Base-by-base conservation (phyloP, 2,113 vertebrate genomes). In the Callocephalon fimbriatum region DNA sequence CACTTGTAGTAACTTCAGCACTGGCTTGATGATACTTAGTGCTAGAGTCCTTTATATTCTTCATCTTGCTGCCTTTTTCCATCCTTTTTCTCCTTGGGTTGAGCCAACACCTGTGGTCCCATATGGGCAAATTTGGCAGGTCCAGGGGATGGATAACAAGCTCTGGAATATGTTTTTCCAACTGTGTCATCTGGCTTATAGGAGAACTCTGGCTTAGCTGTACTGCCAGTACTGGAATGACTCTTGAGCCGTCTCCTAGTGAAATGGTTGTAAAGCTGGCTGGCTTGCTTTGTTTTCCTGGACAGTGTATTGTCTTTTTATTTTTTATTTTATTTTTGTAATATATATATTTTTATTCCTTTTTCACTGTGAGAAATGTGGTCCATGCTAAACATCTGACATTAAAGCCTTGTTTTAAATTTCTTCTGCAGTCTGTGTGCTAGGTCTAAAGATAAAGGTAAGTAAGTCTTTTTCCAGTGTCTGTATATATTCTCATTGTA, bases 171-270 rank as follows among this genome's bases (percentile, higher is more conserved):
- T 73, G 74, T 93, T 95, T 97, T 95, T 95, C 95, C 91, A 95
- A 96, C 86, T 95, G 94, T 96, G 94, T 96, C 95, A 96, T 97
- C 95, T 97, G 96, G 96, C 96, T 95, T 92, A 83, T 70, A 86
- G 93, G 82, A 94, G 92, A 94, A 40, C 65, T 84, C 90, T 97
- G 93, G 88, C 96, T 97, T 97, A 96, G 86, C 91, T 96, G 95
- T 97, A 96, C 94, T 96, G 95, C 93, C 95, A 96, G 93, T 95
- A 96, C 94, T 96, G 94, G 93, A 96, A 94, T 12, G 38, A 92
- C 72, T 94, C 88, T 88, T 88, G 80, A 91, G 80, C 74, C 0
- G 65, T 93, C 93, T 97, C 91, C 67, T 50, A 97, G 93, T 96
- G 84, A 97, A 96, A 94, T 91, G 88, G 90, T 75, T 56, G n/a